Evolutionary conservation across 1,140 invertebrate genomes (phyloP), one percentile per base, ranked within the genome.

Genomic region (Hirudo medicinalis): DNA sequence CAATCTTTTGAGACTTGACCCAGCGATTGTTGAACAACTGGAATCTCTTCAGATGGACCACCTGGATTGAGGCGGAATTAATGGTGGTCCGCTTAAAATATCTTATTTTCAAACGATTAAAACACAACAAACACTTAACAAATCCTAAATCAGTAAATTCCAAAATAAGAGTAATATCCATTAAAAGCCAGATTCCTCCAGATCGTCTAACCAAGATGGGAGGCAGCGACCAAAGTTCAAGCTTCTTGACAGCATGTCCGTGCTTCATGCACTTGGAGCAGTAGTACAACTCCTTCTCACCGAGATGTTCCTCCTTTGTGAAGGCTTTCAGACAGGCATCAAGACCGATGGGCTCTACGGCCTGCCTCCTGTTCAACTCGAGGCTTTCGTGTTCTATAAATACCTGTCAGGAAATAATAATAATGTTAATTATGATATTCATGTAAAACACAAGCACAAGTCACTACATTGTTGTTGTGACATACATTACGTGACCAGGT

Each of bases 1-100:
- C 91, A 60, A 90, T 89, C 80, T 92, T 93, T 78, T 91, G 90
- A 0, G 91, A 92, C 79, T 94, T 94, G n/a, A 93, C 88, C 91
- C 91, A 93, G 78, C 90, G 89, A 0, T 87, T 89, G 79, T 91
- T 90, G 11, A 91, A 86, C 77, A 87, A 91, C 81, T 93, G 91
- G 80, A 94, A 94, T 40, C 91, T 85, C 79, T 94, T 94, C 70
- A 94, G 79, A 78, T 93, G 91, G 13, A 94, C 87, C 78, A 93
- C 91, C 90, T 92, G 80, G 22, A 84, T 11, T 63, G 57, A 32
- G 13, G 22, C 19, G 11, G 9, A 15, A 25, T 13, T 32, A 27
- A 22, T 79, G 73, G 54, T 49, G 71, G n/a, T n/a, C n/a, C n/a
- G n/a, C n/a, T 36, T 36, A 36, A 36, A 36, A 36, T 6, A 36